These are phyloP conservation scores for Sinopyrophorus schimmeli DNA, from an alignment of 2,888 invertebrate genomes.

Conservation along the genomic window DNA sequence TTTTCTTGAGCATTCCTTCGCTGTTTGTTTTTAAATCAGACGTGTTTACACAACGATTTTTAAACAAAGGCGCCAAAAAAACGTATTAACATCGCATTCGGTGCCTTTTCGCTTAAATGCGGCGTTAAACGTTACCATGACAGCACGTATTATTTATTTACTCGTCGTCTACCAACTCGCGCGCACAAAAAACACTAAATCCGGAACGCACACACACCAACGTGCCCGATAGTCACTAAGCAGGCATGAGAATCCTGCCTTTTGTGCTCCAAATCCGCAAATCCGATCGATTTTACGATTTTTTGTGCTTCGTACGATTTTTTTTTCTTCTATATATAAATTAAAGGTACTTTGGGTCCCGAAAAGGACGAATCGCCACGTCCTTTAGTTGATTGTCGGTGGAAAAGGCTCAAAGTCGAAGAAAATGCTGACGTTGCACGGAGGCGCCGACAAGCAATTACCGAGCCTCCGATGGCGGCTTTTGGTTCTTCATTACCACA, in stretches of 20 bases:
- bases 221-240: constrained; percentile 52
- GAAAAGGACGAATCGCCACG: too few relatives aligned
- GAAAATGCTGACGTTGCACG: constrained; percentile 53
- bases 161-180: constrained; percentile 42
- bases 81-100: constrained; percentile 26
- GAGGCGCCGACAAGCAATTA: constrained; percentile 56
- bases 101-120: constrained; percentile 20
- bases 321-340: too few relatives aligned
- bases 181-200: too few relatives aligned
- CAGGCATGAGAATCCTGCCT: constrained; percentile 51
- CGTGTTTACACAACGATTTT: constrained; percentile 32
- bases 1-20: constrained; percentile 17
- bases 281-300: too few relatives aligned
- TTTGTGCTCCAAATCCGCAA: constrained; percentile 40
- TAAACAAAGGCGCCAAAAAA: constrained; percentile 21
- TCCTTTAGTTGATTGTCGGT: too few relatives aligned
- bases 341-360: too few relatives aligned
- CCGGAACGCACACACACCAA: too few relatives aligned
- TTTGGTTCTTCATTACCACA: constrained; percentile 19
- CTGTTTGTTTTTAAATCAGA: constrained; percentile 32
- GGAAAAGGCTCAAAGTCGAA: constrained; percentile 38
- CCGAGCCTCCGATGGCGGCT: constrained; percentile 32
- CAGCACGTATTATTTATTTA: constrained; percentile 33
- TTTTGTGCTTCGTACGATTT: not conserved
- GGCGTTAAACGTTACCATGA: constrained; percentile 32